Evolutionary conservation across 2,888 invertebrate species (phyloP).

Genomic region (Saturnia pavonia): DNA sequence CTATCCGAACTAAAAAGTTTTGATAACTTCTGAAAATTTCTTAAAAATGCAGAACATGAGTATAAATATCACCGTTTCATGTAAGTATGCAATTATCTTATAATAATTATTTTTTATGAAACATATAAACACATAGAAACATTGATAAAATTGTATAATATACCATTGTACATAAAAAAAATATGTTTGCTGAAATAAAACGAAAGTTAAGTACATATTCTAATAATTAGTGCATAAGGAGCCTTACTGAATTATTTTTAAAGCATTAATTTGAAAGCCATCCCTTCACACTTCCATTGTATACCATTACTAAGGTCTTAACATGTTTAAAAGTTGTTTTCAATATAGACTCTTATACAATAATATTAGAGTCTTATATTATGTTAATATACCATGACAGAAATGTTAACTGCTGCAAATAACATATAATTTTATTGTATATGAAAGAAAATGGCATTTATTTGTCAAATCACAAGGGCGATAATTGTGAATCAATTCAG

Average conservation of each 20-base stretch:
- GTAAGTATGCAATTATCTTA: conserved; percentile 51
- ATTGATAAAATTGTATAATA: not conserved
- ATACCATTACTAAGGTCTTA: not conserved
- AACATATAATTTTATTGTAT: too few relatives aligned
- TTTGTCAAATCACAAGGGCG: too few relatives aligned
- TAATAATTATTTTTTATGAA: not conserved
- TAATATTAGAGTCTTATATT: too few relatives aligned
- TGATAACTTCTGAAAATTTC: not conserved
- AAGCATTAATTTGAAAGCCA: too few relatives aligned
- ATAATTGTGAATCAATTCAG: too few relatives aligned
- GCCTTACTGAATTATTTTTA: not conserved
- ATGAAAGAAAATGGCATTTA: too few relatives aligned
- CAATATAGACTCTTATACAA: too few relatives aligned
- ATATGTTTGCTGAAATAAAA: not conserved
- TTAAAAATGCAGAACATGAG: not conserved
- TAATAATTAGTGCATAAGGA: not conserved
- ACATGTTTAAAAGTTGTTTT: too few relatives aligned
- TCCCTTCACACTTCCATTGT: not conserved
- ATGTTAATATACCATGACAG: too few relatives aligned
- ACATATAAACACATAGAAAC: not conserved
- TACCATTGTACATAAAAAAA: not conserved
- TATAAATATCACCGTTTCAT: conserved; percentile 49
- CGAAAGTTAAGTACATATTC: not conserved
- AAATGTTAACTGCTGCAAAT: too few relatives aligned
- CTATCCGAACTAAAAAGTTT: not conserved